Base-by-base conservation (phyloP, 2,797 vertebrate genomes). In the Protonibea diacanthus region DNA sequence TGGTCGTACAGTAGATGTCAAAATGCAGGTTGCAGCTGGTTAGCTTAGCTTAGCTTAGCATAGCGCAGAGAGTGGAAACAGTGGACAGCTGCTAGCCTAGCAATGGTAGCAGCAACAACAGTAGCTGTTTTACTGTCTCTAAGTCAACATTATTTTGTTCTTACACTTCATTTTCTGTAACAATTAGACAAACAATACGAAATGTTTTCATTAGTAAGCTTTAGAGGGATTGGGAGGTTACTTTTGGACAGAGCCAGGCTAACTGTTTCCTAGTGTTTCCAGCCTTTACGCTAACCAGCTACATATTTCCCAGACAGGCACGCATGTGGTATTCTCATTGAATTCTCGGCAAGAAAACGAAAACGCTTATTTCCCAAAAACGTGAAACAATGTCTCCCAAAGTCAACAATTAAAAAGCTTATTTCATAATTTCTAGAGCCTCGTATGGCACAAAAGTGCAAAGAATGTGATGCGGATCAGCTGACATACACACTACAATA, bases 401-500 rank as follows among this genome's bases (percentile, higher is more conserved):
- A 55, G 52, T 49, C 18, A 71, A 57, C 27, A 29, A 33, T 42
- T 42, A 42, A 42, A 3, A 55, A 55, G 6, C 23, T 25, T 27
- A 15, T 55, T 55, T 55, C 6, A 17, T 17, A 20, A 27, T 4
- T 60, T 76, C 59, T 4, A 20, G 6, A 40, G 13, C 29, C 51
- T 62, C 4, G 40, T 20, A 18, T 62, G 20, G 18, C 29, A 7
- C 42, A 13, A 48, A 29, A 71, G 17, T 8, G 23, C 56, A 3
- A 27, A 48, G 12, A 52, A 68, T 20, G 3, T 4, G 9, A 59
- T 25, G 20, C 53, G 20, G 20, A 72, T 78, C 29, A 64, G 61
- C 48, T 77, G 71, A 76, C 38, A 53, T 53, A 44, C n/a, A 58
- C 47, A 55, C 25, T 71, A 8, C 42, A 74, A 74, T 76, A 63